A percentile compares a stretch with the other conserved stretches of the same genome.
These are phyloP conservation scores for Sandelia bainsii DNA, from an alignment of 2,797 vertebrate species.

Conservation along the genomic window DNA sequence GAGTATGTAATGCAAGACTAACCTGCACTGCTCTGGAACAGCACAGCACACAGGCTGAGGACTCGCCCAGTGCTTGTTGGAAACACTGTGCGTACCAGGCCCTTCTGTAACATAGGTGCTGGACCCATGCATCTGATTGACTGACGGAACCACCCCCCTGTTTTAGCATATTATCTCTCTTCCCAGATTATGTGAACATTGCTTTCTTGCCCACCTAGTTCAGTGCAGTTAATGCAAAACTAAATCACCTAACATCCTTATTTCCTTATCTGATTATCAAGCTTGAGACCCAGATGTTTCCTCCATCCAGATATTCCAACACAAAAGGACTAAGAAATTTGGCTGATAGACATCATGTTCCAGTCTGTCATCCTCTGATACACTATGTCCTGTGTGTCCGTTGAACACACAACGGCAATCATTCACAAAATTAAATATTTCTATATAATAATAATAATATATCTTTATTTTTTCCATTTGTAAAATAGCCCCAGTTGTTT, in stretches of 20 bases:
- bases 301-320: constrained; percentile 1
- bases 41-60: constrained; percentile 9
- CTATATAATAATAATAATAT: too few species aligned
- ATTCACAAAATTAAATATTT: constrained; percentile 37
- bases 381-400: constrained; percentile 60
- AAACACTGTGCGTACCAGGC: constrained; percentile 32
- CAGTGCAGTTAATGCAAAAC: background rate
- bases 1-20: constrained; percentile 40
- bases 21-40: constrained; percentile 45
- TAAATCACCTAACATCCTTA: background rate
- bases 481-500: background rate
- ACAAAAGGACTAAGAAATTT: background rate
- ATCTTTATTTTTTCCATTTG: background rate
- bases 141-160: background rate
- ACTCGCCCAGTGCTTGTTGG: constrained; percentile 17
- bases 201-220: background rate
- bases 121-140: constrained; percentile 4
- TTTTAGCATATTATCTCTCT: constrained; percentile 10
- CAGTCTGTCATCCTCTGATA: constrained; percentile 48
- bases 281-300: constrained; percentile 7
- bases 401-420: constrained; percentile 49
- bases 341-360: constrained; percentile 27
- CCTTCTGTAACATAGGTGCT: constrained; percentile 4
- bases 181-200: background rate
- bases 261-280: background rate